phyloP scores from a whole-genome alignment of 2,888 invertebrate genomes.

The Erebia aethiops region DNA sequence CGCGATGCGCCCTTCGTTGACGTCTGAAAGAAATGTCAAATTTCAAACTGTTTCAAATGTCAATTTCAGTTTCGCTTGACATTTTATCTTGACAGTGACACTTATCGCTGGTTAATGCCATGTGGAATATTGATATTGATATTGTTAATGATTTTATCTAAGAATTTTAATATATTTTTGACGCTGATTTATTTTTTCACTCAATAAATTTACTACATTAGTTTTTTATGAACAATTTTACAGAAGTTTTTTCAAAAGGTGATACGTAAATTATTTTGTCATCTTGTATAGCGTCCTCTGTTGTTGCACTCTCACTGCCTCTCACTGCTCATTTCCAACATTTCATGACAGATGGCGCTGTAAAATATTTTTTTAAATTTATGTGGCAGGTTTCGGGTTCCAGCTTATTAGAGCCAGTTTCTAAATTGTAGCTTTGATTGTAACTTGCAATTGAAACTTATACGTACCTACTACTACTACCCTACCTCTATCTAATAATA shows the following conservation, averaged over 20 bases:
- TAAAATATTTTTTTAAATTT: neutral
- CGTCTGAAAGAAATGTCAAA: slow-evolving; percentile 50
- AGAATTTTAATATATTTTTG: neutral
- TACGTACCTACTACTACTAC: no score
- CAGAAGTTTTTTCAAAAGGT: no score
- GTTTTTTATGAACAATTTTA: neutral
- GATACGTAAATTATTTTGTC: neutral
- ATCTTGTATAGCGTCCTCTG: neutral
- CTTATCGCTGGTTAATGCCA: slow-evolving; percentile 1
- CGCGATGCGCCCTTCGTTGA: slow-evolving; percentile 48
- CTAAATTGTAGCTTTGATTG: no score
- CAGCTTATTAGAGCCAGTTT: slow-evolving; percentile 20
- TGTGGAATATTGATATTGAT: neutral
- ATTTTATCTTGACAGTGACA: slow-evolving; percentile 20
- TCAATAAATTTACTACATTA: neutral
- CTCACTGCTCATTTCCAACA: neutral
- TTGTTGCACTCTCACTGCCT: neutral
- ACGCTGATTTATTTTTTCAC: no score
- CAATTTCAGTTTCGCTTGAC: slow-evolving; percentile 40
- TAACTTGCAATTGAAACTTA: no score
- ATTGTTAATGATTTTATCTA: no score
- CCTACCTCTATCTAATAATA: no score
- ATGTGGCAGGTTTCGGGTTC: neutral
- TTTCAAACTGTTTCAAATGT: slow-evolving; percentile 42
- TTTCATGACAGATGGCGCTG: slow-evolving; percentile 3